Base-by-base conservation (phyloP, 2,888 invertebrate genomes). In the Drosophila nr. medialis region DNA sequence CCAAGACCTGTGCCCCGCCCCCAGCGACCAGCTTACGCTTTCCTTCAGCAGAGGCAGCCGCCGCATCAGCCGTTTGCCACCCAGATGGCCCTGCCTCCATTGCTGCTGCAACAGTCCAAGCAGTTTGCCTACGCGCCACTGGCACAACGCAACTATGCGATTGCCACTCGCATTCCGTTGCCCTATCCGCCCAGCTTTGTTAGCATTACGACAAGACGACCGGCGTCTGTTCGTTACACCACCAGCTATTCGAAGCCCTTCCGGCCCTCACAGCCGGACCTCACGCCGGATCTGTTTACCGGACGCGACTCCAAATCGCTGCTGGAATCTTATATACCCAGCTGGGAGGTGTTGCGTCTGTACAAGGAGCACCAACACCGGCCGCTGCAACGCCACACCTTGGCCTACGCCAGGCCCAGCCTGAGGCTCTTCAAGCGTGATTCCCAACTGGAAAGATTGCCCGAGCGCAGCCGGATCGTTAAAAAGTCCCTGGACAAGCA, bases 241-340 rank as follows among this genome's bases (percentile, higher is more conserved):
- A 53, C n/a, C 45, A 38, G 54, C 53, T 71, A 80, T 34, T 48
- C 64, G 2, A 82, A 82, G n/a, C 88, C 88, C 0, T 86, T 85
- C 58, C 77, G 78, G 1, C 83, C 83, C 15, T 83, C 81, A 6
- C 81, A 77, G 54, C 78, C 81, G 2, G 81, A 80, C n/a, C 80
- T 81, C 0, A 75, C 90, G 11, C 90, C 90, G 0, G 93, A 92
- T 77, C 77, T 91, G 2, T 92, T 92, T 56, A 77, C 81, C 1
- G 84, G 86, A 30, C 91, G 93, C 1, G 86, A 81, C 13, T 94
- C 94, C 1, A 93, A 93, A 6, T 95, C 95, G 7, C 91, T 95
- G 55, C 83, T 95, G 8, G 95, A 95, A 53, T 95, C 95, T 0
- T 95, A 95, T 62, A 94, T 95, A 64, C 95, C 95, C 50, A 95